phyloP scores from a whole-genome alignment of 2,888 invertebrate species.

The Drosophila anomelani region DNA sequence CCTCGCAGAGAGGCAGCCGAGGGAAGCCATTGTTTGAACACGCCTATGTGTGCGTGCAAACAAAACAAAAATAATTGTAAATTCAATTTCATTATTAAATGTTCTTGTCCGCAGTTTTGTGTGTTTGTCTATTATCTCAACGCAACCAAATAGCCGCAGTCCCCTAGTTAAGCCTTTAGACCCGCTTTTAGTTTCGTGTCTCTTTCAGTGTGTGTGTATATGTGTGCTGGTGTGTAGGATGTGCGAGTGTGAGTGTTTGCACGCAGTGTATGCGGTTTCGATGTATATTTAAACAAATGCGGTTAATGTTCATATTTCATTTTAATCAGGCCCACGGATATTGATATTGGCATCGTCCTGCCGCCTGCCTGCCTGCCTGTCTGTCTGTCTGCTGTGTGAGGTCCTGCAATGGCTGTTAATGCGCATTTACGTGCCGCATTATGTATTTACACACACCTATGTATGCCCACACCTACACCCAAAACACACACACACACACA shows the following conservation, averaged over 20 bases:
- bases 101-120: slow-evolving; percentile 61
- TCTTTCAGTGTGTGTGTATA: slow-evolving; percentile 30
- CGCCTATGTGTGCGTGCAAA: slow-evolving; percentile 55
- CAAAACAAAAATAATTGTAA: slow-evolving; percentile 81
- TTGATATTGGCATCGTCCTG: slow-evolving; percentile 47
- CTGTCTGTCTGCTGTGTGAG: slow-evolving; percentile 9
- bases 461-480: not conserved
- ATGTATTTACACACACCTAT: slow-evolving; percentile 40
- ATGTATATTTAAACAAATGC: slow-evolving; percentile 80
- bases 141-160: slow-evolving; percentile 43
- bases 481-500: slow-evolving; percentile 16
- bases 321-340: slow-evolving; percentile 73
- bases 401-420: slow-evolving; percentile 59
- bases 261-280: slow-evolving; percentile 61
- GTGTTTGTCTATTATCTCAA: slow-evolving; percentile 72
- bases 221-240: slow-evolving; percentile 41
- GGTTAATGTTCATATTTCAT: slow-evolving; percentile 81
- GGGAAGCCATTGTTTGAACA: slow-evolving; percentile 51
- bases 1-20: slow-evolving; percentile 15
- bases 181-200: slow-evolving; percentile 5
- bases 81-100: slow-evolving; percentile 79
- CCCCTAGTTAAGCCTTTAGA: slow-evolving; percentile 35
- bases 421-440: slow-evolving; percentile 63
- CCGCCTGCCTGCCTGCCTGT: not conserved
- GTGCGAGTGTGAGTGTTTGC: slow-evolving; percentile 48